These are phyloP conservation scores for Byasa hedistus DNA, from an alignment of 2,888 invertebrate genomes.

Conservation along the genomic window DNA sequence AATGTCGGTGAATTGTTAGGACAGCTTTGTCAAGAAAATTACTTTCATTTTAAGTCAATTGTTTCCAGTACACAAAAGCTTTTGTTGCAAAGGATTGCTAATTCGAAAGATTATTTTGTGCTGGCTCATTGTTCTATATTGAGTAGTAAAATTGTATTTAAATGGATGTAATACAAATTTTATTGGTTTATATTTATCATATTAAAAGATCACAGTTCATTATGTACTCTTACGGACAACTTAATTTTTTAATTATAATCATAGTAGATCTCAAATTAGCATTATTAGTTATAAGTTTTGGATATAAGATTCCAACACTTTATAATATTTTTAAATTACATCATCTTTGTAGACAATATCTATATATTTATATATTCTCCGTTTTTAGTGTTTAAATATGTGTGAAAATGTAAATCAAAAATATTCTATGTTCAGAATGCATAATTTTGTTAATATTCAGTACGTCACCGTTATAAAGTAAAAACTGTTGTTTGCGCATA, in stretches of 20 bases:
- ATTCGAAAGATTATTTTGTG: conserved; percentile 27
- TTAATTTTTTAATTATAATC: too few relatives aligned
- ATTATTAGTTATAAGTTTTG: too few relatives aligned
- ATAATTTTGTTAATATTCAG: neutral
- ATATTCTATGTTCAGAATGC: neutral
- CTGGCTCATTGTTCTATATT: conserved; percentile 21
- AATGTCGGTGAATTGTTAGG: conserved; percentile 15
- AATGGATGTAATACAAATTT: neutral
- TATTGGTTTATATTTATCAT: neutral
- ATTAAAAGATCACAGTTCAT: neutral
- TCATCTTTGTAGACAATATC: too few relatives aligned
- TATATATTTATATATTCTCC: too few relatives aligned
- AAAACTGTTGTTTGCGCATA: conserved; percentile 9
- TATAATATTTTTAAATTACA: too few relatives aligned
- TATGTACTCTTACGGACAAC: too few relatives aligned
- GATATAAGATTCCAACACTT: too few relatives aligned
- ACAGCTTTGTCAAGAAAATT: conserved; percentile 26
- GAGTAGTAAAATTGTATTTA: neutral
- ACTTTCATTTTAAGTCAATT: conserved; percentile 29
- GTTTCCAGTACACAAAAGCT: conserved; percentile 27
- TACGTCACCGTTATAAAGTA: neutral
- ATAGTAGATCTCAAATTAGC: too few relatives aligned
- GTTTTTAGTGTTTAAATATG: too few relatives aligned
- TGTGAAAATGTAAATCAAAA: too few relatives aligned
- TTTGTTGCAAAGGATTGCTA: conserved; percentile 28